Conservation (phyloP, 2,888 invertebrate genomes). For the Phasia obesa region DNA sequence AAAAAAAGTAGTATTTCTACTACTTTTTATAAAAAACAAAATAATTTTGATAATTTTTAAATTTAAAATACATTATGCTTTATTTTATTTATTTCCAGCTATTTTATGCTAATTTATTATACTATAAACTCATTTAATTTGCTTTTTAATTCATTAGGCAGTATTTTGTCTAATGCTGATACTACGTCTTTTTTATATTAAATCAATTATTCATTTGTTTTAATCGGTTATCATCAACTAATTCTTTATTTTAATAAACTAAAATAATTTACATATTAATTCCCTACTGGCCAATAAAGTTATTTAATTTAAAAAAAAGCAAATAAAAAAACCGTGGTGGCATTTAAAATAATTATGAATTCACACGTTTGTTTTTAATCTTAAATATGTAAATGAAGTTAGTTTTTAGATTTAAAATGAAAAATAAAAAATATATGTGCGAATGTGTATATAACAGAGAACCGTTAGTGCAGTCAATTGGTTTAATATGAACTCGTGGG, state of each 20-base stretch:
- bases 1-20: slow-evolving; percentile 12
- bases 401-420: slow-evolving; percentile 25
- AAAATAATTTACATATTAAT: too few species aligned
- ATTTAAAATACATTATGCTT: too few species aligned
- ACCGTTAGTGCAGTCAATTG: slow-evolving; percentile 21
- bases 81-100: too few species aligned
- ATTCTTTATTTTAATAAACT: too few species aligned
- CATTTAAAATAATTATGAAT: slow-evolving; percentile 1
- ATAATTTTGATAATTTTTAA: neutral
- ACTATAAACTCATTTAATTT: too few species aligned
- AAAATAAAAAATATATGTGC: slow-evolving; percentile 6
- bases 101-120: too few species aligned
- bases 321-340: slow-evolving; percentile 8
- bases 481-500: neutral
- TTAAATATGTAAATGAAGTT: slow-evolving; percentile 45
- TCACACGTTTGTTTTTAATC: neutral
- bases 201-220: too few species aligned
- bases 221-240: too few species aligned
- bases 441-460: slow-evolving; percentile 4
- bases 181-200: too few species aligned
- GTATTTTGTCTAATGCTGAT: too few species aligned
- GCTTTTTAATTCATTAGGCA: too few species aligned
- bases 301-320: slow-evolving; percentile 8
- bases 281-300: too few species aligned
- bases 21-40: neutral